These are phyloP conservation scores for Sebastes vulpes DNA, from an alignment of 2,797 vertebrate species.

Conservation along the genomic window DNA sequence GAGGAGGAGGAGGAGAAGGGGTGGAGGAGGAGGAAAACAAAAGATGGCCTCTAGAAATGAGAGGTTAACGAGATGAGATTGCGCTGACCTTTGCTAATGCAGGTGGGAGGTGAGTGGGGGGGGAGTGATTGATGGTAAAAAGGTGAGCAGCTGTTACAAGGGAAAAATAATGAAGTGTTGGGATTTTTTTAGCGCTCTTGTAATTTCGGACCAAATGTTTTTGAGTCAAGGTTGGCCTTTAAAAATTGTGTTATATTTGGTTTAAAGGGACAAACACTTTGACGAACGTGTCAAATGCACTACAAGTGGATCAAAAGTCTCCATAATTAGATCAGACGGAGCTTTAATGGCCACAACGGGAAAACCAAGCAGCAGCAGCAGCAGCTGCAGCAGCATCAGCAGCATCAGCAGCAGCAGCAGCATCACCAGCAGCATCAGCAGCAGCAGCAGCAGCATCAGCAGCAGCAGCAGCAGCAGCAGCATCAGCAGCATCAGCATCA, in stretches of 20 bases:
- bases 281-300: slow-evolving; percentile 2
- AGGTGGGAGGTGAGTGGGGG: slow-evolving; percentile 70
- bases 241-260: slow-evolving; percentile 18
- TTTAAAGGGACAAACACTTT: slow-evolving; percentile 25
- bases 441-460: too few species aligned
- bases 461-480: background rate
- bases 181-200: slow-evolving; percentile 33
- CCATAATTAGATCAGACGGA: background rate
- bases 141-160: slow-evolving; percentile 73
- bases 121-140: slow-evolving; percentile 75
- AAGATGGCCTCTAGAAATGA: slow-evolving; percentile 75
- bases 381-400: rapidly evolving
- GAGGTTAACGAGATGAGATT: slow-evolving; percentile 83
- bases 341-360: background rate
- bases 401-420: rapidly evolving
- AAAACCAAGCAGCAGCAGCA: background rate
- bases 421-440: background rate
- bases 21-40: slow-evolving; percentile 65
- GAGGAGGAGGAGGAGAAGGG: background rate
- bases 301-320: background rate
- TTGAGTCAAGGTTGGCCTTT: slow-evolving; percentile 15
- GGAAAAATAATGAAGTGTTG: slow-evolving; percentile 59
- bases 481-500: too few species aligned
- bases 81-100: slow-evolving; percentile 79
- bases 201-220: slow-evolving; percentile 51